These are phyloP conservation scores for Plebejus melissa DNA, from an alignment of 2,888 invertebrate genomes.

Conservation along the genomic window DNA sequence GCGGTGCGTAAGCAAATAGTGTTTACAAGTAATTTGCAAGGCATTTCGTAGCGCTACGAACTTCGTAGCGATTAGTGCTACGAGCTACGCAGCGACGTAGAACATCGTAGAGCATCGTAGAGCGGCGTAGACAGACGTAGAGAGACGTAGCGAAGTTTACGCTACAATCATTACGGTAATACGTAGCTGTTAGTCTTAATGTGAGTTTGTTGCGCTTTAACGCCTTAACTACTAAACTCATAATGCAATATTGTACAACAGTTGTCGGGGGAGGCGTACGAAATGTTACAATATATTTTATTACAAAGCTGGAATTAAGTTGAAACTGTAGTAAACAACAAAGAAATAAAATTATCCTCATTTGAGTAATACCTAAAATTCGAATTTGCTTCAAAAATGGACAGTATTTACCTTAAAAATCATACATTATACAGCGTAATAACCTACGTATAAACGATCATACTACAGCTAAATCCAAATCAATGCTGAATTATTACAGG, in stretches of 20 bases:
- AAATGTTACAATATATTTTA: background rate
- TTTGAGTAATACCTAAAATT: too few relatives aligned
- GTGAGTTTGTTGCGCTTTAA: slow-evolving; percentile 7
- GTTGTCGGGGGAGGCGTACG: background rate
- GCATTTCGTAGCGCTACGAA: background rate
- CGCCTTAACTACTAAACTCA: background rate
- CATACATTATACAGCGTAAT: too few relatives aligned
- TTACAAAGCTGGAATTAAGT: too few relatives aligned
- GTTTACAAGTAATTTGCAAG: background rate
- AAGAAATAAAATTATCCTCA: too few relatives aligned
- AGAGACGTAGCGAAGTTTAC: slow-evolving; percentile 1
- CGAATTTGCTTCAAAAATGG: too few relatives aligned
- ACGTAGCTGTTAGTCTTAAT: slow-evolving; percentile 5
- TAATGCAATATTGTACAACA: background rate
- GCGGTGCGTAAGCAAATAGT: background rate
- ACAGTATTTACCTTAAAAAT: too few relatives aligned
- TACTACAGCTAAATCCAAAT: too few relatives aligned
- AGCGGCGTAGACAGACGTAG: background rate
- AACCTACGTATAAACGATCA: too few relatives aligned
- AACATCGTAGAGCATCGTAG: background rate
- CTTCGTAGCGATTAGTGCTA: background rate
- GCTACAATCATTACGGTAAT: slow-evolving; percentile 4
- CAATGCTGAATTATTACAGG: too few relatives aligned
- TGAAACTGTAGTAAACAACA: too few relatives aligned
- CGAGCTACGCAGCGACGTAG: background rate